Percentiles rank a stretch among this genome's conserved stretches.
Conservation (phyloP, 2,888 invertebrate genomes). For the Siphlonurus alternatus region DNA sequence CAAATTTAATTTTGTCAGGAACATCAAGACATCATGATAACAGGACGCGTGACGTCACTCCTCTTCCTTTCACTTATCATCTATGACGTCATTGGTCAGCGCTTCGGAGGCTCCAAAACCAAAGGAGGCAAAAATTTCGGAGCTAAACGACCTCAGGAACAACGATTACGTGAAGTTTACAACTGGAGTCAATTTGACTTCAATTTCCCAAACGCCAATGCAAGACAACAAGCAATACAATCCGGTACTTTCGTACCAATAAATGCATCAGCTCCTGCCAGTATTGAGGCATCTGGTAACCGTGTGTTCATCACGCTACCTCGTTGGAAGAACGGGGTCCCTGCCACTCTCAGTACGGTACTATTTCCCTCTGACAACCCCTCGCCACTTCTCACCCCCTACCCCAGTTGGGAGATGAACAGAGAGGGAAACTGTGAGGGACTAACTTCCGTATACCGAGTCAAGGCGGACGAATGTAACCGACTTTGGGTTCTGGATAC, state of each 20-base stretch:
- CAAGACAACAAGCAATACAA: constrained; percentile 35
- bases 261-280: constrained; percentile 23
- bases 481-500: constrained; percentile 66
- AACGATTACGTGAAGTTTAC: constrained; percentile 27
- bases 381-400: constrained; percentile 56
- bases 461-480: constrained; percentile 56
- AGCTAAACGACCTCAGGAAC: too few relatives aligned
- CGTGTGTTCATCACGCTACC: constrained; percentile 60
- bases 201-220: constrained; percentile 35
- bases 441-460: constrained; percentile 53
- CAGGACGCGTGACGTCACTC: too few relatives aligned
- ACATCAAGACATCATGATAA: too few relatives aligned
- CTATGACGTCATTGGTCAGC: too few relatives aligned
- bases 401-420: constrained; percentile 62
- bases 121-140: too few relatives aligned
- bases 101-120: too few relatives aligned
- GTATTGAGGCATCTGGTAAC: constrained; percentile 53
- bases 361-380: constrained; percentile 22
- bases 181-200: constrained; percentile 52
- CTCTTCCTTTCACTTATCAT: too few relatives aligned
- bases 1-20: too few relatives aligned
- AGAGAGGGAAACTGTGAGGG: constrained; percentile 43
- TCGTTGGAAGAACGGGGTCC: constrained; percentile 51
- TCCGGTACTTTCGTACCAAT: constrained; percentile 39
- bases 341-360: constrained; percentile 51